Conservation (phyloP, 2,888 invertebrate genomes). For the Flexamia atlantica region DNA sequence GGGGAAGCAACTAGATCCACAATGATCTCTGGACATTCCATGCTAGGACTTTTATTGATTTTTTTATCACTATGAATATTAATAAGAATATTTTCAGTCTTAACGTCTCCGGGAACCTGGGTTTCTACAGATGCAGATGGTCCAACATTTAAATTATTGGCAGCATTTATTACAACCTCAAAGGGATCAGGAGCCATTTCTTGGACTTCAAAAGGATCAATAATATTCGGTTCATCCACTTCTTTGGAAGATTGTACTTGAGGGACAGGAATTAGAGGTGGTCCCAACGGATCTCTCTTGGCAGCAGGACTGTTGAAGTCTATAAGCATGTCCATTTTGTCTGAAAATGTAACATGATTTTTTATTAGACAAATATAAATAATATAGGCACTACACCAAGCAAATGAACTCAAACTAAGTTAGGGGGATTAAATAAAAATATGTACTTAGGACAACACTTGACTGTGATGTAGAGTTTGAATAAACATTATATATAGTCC, state of each 20-base stretch:
- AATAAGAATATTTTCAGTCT: not conserved
- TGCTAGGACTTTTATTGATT: not conserved
- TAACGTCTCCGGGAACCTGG: not conserved
- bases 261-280: slow-evolving; percentile 51
- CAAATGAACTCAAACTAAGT: not conserved
- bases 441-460: no score
- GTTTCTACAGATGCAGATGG: not conserved
- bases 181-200: slow-evolving; percentile 41
- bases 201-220: slow-evolving; percentile 15
- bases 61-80: not conserved
- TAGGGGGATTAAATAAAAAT: no score
- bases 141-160: not conserved
- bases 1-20: not conserved
- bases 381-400: no score
- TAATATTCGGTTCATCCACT: not conserved
- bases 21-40: not conserved
- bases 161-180: slow-evolving; percentile 1
- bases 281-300: not conserved
- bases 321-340: slow-evolving; percentile 5
- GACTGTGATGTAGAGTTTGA: no score
- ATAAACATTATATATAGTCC: no score
- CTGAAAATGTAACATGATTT: slow-evolving; percentile 38
- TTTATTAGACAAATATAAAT: not conserved
- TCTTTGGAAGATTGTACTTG: not conserved
- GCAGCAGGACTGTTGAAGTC: slow-evolving; percentile 55